phyloP scores from a whole-genome alignment of 2,113 vertebrate genomes.

The Albula goreensis region DNA sequence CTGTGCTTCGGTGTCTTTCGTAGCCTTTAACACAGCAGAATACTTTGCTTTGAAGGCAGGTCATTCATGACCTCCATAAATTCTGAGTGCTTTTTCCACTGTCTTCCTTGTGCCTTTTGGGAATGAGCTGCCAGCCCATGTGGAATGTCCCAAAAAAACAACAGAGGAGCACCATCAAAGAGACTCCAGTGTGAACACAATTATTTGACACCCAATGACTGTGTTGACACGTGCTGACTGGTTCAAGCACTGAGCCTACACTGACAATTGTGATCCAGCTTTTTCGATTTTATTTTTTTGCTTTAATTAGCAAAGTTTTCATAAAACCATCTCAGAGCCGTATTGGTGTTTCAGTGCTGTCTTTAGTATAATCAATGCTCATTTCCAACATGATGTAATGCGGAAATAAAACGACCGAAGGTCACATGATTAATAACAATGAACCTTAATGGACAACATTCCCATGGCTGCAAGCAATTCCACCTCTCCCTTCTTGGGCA shows the following conservation, averaged over 20 bases:
- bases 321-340: background rate
- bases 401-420: background rate
- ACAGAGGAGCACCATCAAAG: background rate
- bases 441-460: conserved; percentile 19
- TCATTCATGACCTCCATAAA: background rate
- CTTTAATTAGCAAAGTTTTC: background rate
- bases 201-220: background rate
- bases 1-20: background rate
- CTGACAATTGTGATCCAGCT: background rate
- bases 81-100: background rate
- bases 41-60: background rate
- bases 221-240: background rate
- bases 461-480: conserved; percentile 21
- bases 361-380: background rate
- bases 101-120: background rate
- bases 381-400: background rate
- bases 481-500: background rate
- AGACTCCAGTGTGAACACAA: background rate
- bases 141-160: background rate
- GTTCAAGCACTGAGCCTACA: background rate
- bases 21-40: background rate
- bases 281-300: background rate
- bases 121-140: background rate
- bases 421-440: conserved; percentile 22
- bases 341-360: background rate